phyloP scores from a whole-genome alignment of 2,113 vertebrate genomes.

The Ramphastos sulfuratus region DNA sequence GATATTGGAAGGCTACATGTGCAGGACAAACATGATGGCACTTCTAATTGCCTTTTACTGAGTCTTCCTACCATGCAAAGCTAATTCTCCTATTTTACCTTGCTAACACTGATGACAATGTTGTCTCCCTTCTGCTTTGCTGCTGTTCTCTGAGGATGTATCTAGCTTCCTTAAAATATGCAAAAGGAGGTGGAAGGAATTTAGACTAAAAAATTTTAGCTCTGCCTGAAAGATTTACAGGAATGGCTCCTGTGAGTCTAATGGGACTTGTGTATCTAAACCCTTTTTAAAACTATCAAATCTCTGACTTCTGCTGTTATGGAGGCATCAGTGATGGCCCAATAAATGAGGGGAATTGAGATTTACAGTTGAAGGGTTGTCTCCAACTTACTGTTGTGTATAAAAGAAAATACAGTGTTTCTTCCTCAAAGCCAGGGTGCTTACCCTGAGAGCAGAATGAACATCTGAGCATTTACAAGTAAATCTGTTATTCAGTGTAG shows the following conservation, averaged over 20 bases:
- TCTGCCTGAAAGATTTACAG: background rate
- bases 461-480: conserved; percentile 45
- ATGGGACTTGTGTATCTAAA: conserved; percentile 18
- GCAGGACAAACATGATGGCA: background rate
- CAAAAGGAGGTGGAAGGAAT: background rate
- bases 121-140: background rate
- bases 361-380: conserved; percentile 46
- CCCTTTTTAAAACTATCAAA: background rate
- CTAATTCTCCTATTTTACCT: background rate
- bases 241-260: background rate
- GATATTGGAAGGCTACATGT: too few relatives aligned
- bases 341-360: conserved; percentile 34
- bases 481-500: conserved; percentile 41
- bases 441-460: conserved; percentile 38
- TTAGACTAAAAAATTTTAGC: background rate
- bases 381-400: background rate
- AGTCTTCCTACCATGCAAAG: background rate
- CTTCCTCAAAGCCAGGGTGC: background rate
- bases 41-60: background rate
- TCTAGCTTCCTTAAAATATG: background rate
- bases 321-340: background rate
- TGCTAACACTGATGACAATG: rapidly evolving
- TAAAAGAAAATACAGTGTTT: conserved; percentile 40
- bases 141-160: background rate
- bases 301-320: conserved; percentile 26